Percentiles rank a stretch among this genome's conserved stretches.
Conservation (phyloP, 2,797 vertebrate species). For the Dipus sagitta region DNA sequence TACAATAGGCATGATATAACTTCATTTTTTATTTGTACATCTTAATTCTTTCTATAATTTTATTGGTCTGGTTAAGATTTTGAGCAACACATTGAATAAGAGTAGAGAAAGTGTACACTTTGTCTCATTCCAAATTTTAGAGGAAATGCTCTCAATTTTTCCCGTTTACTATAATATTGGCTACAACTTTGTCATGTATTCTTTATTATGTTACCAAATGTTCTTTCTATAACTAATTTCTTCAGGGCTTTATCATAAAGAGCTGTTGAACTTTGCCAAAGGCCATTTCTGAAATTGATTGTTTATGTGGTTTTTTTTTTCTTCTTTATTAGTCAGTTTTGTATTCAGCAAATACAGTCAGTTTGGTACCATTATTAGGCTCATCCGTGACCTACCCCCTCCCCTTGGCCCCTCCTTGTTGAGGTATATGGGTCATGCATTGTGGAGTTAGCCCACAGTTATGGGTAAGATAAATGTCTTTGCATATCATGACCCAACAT, state of each 20-base stretch:
- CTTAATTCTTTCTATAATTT: neutral
- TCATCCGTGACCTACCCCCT: too few relatives aligned
- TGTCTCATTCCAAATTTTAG: neutral
- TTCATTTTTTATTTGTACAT: too few relatives aligned
- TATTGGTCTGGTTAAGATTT: neutral
- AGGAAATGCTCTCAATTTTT: neutral
- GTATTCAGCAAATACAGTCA: too few relatives aligned
- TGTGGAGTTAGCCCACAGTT: too few relatives aligned
- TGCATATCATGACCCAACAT: too few relatives aligned
- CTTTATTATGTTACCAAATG: neutral
- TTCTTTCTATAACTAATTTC: neutral
- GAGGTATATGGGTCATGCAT: too few relatives aligned
- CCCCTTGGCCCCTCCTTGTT: too few relatives aligned
- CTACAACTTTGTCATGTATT: neutral
- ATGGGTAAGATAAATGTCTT: too few relatives aligned
- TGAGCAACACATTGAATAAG: neutral
- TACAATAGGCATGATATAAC: too few relatives aligned
- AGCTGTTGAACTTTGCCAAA: neutral
- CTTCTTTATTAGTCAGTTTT: too few relatives aligned
- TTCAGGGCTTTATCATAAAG: neutral
- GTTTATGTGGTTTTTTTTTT: neutral
- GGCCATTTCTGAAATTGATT: neutral
- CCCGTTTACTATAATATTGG: neutral
- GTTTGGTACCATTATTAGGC: too few relatives aligned
- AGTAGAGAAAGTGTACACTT: neutral